Evolutionary conservation across 2,113 vertebrate species (phyloP), one percentile per base, ranked within the genome.

Genomic region (Rhinopithecus roxellana): DNA sequence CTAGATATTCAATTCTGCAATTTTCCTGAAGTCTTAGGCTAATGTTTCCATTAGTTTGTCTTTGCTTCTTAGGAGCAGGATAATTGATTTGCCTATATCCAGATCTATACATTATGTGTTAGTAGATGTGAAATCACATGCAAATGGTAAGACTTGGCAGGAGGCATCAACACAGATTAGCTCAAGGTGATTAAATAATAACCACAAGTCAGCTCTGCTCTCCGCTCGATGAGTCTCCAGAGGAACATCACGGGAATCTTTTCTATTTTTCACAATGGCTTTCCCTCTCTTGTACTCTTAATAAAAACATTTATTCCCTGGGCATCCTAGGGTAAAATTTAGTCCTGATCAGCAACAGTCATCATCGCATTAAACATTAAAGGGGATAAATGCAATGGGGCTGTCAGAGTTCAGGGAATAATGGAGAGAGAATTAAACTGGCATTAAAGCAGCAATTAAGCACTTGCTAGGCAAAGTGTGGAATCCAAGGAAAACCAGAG

Each of bases 301-400:
- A 98, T 97, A 98, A 97, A 97, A 97, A 95, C 72, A 82, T 95
- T 96, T 96, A 95, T 96, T 95, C 95, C 91, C 96, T 93, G 32
- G 92, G 79, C 64, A 95, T 96, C 86, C 92, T 48, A 32, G 85
- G 93, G 92, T 97, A 97, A 96, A 95, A 97, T 97, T 98, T 88
- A 86, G 82, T 89, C 85, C 79, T 75, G 79, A 98, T 97, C 96
- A 89, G 85, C 97, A 97, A 86, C 38, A 94, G 97, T 94, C 97
- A 94, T 95, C 87, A 79, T 40, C 69, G 77, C 94, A 97, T 98
- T 98, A 98, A 98, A 98, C 97, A 96, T 98, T 98, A 94, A 98
- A 97, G 50, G 67, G 69, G 59, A 96, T 84, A 83, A 93, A 90
- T 88, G 83, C 6, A 22, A 90, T 32, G 67, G 57, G 40, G 45